Evolutionary conservation across 2,113 vertebrate genomes (phyloP).

Genomic region (Tichodroma muraria): DNA sequence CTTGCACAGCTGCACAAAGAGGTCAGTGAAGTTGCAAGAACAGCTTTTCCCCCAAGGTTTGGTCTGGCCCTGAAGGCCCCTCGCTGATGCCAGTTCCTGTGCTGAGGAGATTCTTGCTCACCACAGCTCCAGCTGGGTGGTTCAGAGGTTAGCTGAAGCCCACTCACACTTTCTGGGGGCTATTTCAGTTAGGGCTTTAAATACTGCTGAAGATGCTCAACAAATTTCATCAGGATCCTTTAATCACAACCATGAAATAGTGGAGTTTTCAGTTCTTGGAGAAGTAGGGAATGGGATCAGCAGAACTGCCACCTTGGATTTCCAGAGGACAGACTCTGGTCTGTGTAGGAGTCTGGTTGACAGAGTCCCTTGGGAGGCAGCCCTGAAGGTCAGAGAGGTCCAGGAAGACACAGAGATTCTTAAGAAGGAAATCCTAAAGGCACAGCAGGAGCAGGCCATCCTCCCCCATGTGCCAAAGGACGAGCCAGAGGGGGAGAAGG

Average conservation of each 20-base stretch:
- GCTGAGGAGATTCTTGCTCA: not conserved
- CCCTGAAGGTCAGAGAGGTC: not conserved
- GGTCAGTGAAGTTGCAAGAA: not conserved
- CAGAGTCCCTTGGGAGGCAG: not conserved
- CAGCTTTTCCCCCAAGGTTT: not conserved
- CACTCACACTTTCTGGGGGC: not conserved
- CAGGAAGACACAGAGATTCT: not conserved
- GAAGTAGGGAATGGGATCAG: not conserved
- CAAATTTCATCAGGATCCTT: not conserved
- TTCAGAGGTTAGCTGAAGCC: not conserved
- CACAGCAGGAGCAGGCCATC: not conserved
- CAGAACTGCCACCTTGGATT: not conserved
- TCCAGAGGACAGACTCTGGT: not conserved
- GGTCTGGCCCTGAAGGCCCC: not conserved
- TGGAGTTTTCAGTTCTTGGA: not conserved
- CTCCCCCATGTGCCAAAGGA: not conserved
- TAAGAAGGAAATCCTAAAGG: not conserved
- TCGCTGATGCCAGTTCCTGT: not conserved
- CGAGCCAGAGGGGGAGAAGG: not conserved
- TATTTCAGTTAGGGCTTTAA: not conserved
- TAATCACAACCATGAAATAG: not conserved
- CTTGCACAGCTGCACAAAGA: not conserved
- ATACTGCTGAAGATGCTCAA: not conserved
- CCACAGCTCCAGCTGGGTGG: not conserved
- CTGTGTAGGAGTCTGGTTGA: not conserved